Evolutionary conservation across 35 echinoderm and acorn worm species (phyloP).

Genomic region (Acanthaster planci): DNA sequence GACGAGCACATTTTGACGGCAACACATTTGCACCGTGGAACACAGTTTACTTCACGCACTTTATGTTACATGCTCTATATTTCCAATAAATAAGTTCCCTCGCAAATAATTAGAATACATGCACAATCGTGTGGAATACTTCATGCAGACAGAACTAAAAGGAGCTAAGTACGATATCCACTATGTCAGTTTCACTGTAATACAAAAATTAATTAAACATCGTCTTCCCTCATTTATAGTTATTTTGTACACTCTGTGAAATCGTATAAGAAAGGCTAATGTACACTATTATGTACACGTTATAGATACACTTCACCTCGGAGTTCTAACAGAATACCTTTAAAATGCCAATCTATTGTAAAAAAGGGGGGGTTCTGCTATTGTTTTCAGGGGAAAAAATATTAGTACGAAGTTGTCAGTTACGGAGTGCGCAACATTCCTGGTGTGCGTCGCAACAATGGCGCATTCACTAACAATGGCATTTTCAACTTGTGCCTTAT

Average conservation of each 20-base stretch:
- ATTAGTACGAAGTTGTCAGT: too few relatives aligned
- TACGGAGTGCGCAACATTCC: too few relatives aligned
- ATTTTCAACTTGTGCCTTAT: too few relatives aligned
- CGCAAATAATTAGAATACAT: not conserved
- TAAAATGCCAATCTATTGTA: too few relatives aligned
- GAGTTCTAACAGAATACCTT: too few relatives aligned
- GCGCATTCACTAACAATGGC: too few relatives aligned
- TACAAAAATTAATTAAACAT: conserved; percentile 2
- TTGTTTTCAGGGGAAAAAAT: too few relatives aligned
- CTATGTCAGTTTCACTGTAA: conserved; percentile 10
- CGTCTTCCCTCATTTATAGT: conserved; percentile 11
- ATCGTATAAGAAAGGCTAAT: not conserved
- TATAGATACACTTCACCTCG: not conserved
- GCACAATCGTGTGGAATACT: conserved; percentile 5
- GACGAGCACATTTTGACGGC: too few relatives aligned
- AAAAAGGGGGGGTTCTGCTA: too few relatives aligned
- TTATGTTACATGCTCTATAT: conserved; percentile 14
- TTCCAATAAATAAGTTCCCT: conserved; percentile 31
- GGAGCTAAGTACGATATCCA: conserved; percentile 1
- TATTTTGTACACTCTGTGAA: conserved; percentile 29
- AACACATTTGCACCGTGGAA: too few relatives aligned
- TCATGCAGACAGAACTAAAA: not conserved
- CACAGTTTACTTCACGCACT: not conserved
- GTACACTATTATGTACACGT: not conserved
- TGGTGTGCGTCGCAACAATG: too few relatives aligned